Base-by-base conservation (phyloP, 2,113 vertebrate genomes). In the Muntiacus muntjak region DNA sequence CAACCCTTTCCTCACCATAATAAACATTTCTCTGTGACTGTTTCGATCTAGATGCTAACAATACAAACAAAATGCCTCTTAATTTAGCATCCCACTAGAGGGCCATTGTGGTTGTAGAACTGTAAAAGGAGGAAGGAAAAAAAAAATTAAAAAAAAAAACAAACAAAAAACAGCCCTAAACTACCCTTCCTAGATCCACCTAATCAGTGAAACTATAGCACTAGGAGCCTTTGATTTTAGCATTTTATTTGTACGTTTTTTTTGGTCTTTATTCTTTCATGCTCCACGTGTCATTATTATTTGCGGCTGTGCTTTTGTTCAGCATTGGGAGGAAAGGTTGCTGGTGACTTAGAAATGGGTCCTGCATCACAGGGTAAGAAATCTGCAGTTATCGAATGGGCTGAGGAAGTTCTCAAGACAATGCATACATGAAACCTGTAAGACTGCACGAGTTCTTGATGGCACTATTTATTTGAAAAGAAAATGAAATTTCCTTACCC, bases 21-120 rank as follows among this genome's bases (percentile, higher is more conserved):
- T 98, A 98, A 98, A 97, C 98, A 98, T 98, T 98, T 98, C 97
- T 98, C 94, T 97, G 98, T 98, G 98, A 97, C 98, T 98, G 96
- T 98, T 99, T 98, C 97, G 43, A 98, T 99, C 98, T 98, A 98
- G 96, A 76, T 84, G 98, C 87, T 97, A 98, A 98, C 98, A 98
- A 97, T 98, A 96, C 97, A 97, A 98, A 98, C 98, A 98, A 98
- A 98, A 98, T 98, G 90, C 97, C 92, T 98, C 89, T 97, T 98
- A 97, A 98, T 98, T 98, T 98, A 98, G 84, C 82, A 89, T 93
- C 83, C 54, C 40, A 1, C 89, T 95, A 94, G 95, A 98, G 97
- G 94, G 87, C 79, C 67, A 15, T 92, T 98, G 92, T 95, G 98
- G 58, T 60, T 98, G 93, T 91, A 81, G 96, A 96, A 50, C 90